Conservation (phyloP, 2,797 vertebrate species). For the Masticophis lateralis region DNA sequence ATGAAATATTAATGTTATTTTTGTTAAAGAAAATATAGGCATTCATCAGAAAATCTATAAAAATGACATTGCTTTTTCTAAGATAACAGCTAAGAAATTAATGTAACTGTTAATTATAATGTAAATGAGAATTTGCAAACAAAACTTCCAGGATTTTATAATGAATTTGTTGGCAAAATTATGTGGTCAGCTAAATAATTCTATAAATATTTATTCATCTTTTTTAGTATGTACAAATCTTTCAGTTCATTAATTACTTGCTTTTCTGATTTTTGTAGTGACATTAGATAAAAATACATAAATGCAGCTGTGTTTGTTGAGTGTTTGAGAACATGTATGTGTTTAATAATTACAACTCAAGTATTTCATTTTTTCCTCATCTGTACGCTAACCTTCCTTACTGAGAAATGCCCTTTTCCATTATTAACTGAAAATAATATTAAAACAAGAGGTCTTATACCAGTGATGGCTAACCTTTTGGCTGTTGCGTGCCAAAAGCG, state of each 20-base stretch:
- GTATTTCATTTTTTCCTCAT: neutral
- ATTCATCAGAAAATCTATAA: neutral
- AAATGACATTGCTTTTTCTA: neutral
- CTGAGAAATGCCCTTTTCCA: neutral
- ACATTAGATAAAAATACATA: neutral
- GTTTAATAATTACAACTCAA: neutral
- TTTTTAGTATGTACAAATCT: neutral
- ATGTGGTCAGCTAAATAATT: neutral
- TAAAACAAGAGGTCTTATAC: neutral
- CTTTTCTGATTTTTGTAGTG: neutral
- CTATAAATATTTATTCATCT: neutral
- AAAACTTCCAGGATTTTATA: neutral
- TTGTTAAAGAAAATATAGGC: neutral
- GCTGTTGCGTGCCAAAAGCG: too few relatives aligned
- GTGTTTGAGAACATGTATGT: neutral
- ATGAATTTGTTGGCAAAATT: conserved; percentile 5
- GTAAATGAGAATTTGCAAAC: neutral
- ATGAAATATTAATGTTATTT: neutral
- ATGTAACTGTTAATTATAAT: neutral
- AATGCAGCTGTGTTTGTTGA: neutral
- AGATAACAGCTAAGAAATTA: neutral
- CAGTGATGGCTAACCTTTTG: too few relatives aligned
- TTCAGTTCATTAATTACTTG: neutral
- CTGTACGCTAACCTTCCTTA: neutral
- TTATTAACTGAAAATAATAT: neutral